Base-by-base conservation (phyloP, 2,113 vertebrate genomes). In the Paramormyrops kingsleyae region DNA sequence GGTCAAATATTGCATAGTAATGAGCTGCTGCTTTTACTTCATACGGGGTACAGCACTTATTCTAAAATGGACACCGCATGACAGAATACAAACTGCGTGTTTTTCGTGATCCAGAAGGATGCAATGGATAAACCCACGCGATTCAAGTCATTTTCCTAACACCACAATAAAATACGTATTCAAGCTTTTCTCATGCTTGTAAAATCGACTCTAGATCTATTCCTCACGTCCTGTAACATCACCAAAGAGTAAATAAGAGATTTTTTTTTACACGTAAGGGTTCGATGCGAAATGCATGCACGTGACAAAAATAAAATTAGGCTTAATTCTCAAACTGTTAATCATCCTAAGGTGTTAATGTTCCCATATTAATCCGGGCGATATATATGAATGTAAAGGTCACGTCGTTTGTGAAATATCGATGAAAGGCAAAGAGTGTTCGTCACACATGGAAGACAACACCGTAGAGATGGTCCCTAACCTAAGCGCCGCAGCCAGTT, bases 401-500 rank as follows among this genome's bases (percentile, higher is more conserved):
- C 17, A 42, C 74, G 74, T 42, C 74, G 74, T 80, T 80, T 0
- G 35, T 39, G 74, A 47, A 91, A 49, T 56, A 31, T 87, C 1
- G 0, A 49, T 35, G n/a, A 52, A 85, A 19, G 3, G 5, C 9
- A 5, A 1, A 1, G 8, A 4, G 21, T 88, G 88, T 92, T 89
- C 86, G 80, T 91, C 89, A 10, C 53, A 89, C 19, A 70, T 90
- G 90, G 1, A 4, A 6, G 31, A 35, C 8, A 5, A 44, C 83
- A 59, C 88, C 87, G 94, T 93, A 86, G 0, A 47, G 56, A 53
- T 84, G 91, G 88, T 94, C 92, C 94, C 94, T 94, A 93, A 93
- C 88, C 91, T 91, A 91, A 90, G 88, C 91, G 90, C 94, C 92
- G 94, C 93, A 93, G 94, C 90, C 90, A 46, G 83, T 94, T 95